Conservation (phyloP, 2,888 invertebrate species). For the Barypeithes pellucidus region DNA sequence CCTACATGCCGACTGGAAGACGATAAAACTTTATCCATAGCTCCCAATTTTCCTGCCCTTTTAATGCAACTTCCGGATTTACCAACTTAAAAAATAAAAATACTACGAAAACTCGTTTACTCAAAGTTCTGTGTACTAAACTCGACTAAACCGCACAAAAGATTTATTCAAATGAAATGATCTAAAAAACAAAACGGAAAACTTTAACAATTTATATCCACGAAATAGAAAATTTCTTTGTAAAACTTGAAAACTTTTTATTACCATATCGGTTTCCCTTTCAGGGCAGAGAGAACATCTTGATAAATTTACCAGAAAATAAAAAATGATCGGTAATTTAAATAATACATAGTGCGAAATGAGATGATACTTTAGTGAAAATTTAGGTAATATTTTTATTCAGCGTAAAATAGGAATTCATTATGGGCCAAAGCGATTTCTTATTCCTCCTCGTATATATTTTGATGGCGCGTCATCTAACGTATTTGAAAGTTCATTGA, state of each 20-base stretch:
- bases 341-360: conserved; percentile 38
- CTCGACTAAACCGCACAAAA: not conserved
- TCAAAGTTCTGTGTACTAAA: not conserved
- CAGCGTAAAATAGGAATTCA: conserved; percentile 39
- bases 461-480: conserved; percentile 34
- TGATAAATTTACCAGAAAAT: conserved; percentile 33
- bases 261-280: conserved; percentile 16
- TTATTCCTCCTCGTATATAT: conserved; percentile 36
- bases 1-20: too few species aligned
- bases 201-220: not conserved
- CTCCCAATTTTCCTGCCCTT: not conserved
- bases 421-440: conserved; percentile 33
- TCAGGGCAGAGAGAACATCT: conserved; percentile 22
- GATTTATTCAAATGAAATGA: conserved; percentile 11
- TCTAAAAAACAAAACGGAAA: conserved; percentile 11
- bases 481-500: conserved; percentile 36
- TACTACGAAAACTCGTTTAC: not conserved
- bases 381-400: conserved; percentile 27
- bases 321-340: conserved; percentile 30
- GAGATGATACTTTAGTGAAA: conserved; percentile 30
- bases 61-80: not conserved
- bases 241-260: conserved; percentile 2
- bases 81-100: not conserved
- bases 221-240: not conserved
- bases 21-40: too few species aligned